These are phyloP conservation scores for Strigamia maritima DNA, from an alignment of 2,888 invertebrate genomes.

Conservation along the genomic window DNA sequence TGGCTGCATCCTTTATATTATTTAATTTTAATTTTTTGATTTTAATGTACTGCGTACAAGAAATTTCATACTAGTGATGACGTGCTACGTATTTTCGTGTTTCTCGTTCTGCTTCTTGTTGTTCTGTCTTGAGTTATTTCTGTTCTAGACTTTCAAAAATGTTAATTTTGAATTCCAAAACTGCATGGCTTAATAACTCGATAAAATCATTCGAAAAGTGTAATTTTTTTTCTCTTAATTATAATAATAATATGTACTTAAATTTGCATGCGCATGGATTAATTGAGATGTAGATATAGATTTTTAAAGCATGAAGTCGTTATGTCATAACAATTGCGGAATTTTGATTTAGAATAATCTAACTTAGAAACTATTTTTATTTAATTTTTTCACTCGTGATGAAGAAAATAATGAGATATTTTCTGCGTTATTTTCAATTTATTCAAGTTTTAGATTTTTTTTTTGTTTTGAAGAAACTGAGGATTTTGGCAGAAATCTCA, in stretches of 20 bases:
- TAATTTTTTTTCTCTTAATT: not conserved
- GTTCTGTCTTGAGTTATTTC: not conserved
- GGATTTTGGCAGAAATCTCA: conserved; percentile 16
- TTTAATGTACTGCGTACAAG: not conserved
- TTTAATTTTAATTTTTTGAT: not conserved
- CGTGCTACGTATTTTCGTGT: not conserved
- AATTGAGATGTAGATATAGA: not conserved
- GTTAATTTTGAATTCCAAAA: not conserved
- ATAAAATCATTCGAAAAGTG: not conserved
- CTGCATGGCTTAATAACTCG: conserved; percentile 4
- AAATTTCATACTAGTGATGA: not conserved
- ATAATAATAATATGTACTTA: not conserved
- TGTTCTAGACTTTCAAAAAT: conserved; percentile 13
- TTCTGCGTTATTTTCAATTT: not conserved
- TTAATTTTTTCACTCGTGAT: not conserved
- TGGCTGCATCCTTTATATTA: conserved; percentile 39
- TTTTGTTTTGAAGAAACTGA: not conserved
- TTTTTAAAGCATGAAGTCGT: not conserved
- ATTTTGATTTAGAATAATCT: not conserved
- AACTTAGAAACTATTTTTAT: not conserved
- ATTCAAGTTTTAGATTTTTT: not conserved
- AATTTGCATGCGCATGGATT: not conserved
- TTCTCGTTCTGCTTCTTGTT: not conserved
- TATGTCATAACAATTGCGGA: not conserved
- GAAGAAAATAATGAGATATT: conserved; percentile 3